These are phyloP conservation scores for Apodemia hepburni DNA, from an alignment of 2,888 invertebrate species.

Conservation along the genomic window DNA sequence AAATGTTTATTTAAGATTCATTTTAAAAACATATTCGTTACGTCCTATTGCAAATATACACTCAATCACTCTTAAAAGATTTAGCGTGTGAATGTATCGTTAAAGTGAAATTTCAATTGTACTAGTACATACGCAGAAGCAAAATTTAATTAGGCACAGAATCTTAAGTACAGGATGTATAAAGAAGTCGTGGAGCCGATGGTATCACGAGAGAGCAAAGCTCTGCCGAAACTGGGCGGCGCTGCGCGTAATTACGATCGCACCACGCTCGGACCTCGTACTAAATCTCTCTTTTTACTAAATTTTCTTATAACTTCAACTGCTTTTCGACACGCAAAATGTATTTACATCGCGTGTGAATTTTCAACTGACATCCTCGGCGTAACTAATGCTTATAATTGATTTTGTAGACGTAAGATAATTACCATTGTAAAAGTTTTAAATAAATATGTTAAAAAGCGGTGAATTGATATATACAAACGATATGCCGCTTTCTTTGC, in stretches of 20 bases:
- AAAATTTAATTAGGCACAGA: conserved; percentile 53
- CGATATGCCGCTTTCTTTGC: conserved; percentile 16
- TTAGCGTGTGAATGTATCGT: conserved; percentile 53
- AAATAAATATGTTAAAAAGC: conserved; percentile 21
- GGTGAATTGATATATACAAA: conserved; percentile 16
- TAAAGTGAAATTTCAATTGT: conserved; percentile 39
- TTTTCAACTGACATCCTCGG: conserved; percentile 57
- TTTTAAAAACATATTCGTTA: conserved; percentile 70
- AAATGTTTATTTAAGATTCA: conserved; percentile 44
- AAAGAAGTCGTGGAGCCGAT: conserved; percentile 50
- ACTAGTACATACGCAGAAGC: conserved; percentile 26
- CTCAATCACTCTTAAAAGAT: conserved; percentile 46
- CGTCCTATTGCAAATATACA: conserved; percentile 42
- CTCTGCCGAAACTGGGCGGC: conserved; percentile 58
- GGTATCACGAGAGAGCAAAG: conserved; percentile 54
- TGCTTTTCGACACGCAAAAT: conserved; percentile 69
- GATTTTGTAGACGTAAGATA: conserved; percentile 30
- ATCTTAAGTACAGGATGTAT: conserved; percentile 27
- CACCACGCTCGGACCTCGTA: conserved; percentile 50
- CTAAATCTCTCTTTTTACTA: conserved; percentile 61
- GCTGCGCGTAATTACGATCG: conserved; percentile 59
- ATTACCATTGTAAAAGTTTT: conserved; percentile 28
- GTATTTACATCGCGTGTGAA: conserved; percentile 63
- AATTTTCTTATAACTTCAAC: conserved; percentile 62
- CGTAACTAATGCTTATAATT: conserved; percentile 39